Conservation (phyloP, 2,888 invertebrate genomes). For the Tetragonula carbonaria region DNA sequence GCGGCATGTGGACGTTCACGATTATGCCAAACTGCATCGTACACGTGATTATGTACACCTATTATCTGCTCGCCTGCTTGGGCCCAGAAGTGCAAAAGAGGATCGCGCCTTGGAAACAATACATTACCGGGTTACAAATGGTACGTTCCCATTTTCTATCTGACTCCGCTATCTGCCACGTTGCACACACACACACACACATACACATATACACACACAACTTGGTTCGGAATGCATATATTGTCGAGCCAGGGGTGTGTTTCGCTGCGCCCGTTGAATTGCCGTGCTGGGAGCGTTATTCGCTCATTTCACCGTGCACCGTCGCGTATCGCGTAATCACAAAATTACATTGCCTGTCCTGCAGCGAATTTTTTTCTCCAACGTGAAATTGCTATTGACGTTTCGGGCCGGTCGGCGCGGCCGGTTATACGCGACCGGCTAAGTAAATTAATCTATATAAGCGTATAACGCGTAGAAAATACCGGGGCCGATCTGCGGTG, state of each 20-base stretch:
- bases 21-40: constrained; percentile 88
- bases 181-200: not conserved
- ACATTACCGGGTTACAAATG: constrained; percentile 88
- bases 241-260: not conserved
- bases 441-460: constrained; percentile 47
- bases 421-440: constrained; percentile 3
- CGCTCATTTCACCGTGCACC: constrained; percentile 51
- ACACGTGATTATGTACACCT: constrained; percentile 91
- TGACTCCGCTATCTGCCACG: constrained; percentile 28
- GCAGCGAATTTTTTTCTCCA: constrained; percentile 22
- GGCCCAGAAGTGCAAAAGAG: constrained; percentile 86
- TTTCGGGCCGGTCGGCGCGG: not conserved
- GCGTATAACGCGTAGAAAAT: constrained; percentile 38
- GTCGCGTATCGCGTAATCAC: constrained; percentile 43
- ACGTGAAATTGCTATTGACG: constrained; percentile 46
- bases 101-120: constrained; percentile 87
- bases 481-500: not conserved
- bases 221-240: constrained; percentile 32
- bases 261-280: constrained; percentile 49
- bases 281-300: constrained; percentile 45
- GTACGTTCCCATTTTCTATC: constrained; percentile 81
- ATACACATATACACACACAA: too few relatives aligned
- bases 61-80: constrained; percentile 89
- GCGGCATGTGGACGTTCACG: constrained; percentile 88
- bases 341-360: constrained; percentile 46